Evolutionary conservation across 2,797 vertebrate genomes (phyloP).

Genomic region (Anas capensis): DNA sequence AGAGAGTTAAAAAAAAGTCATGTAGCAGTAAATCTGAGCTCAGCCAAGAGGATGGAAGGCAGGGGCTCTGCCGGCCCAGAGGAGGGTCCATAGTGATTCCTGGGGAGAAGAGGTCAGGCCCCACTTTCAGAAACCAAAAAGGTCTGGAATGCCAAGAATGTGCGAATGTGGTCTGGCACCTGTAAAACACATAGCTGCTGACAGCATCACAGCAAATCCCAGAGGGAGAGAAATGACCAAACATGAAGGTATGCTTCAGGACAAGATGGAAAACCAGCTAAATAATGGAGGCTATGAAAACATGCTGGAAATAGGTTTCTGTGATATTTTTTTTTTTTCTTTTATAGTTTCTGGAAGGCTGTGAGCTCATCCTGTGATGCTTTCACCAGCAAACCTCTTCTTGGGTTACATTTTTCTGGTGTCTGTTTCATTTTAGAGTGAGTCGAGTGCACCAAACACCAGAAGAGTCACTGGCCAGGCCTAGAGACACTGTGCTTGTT

Average conservation of each 20-base stretch:
- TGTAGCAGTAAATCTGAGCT: not conserved
- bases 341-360: not conserved
- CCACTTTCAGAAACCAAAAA: not conserved
- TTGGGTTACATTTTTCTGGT: not conserved
- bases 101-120: not conserved
- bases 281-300: not conserved
- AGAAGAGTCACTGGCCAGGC: not conserved
- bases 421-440: not conserved
- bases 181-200: not conserved
- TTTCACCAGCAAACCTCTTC: not conserved
- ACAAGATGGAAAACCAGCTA: not conserved
- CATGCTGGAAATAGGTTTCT: not conserved
- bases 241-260: not conserved
- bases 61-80: not conserved
- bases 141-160: not conserved
- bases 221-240: not conserved
- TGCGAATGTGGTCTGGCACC: not conserved
- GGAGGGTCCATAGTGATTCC: rapidly evolving
- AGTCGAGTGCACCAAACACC: not conserved
- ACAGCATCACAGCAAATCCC: not conserved
- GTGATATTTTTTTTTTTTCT: not conserved
- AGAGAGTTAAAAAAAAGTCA: not conserved
- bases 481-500: not conserved
- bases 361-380: not conserved
- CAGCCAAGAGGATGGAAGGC: not conserved